Base-by-base conservation (phyloP, 2,113 vertebrate genomes). In the Gymnarchus niloticus region DNA sequence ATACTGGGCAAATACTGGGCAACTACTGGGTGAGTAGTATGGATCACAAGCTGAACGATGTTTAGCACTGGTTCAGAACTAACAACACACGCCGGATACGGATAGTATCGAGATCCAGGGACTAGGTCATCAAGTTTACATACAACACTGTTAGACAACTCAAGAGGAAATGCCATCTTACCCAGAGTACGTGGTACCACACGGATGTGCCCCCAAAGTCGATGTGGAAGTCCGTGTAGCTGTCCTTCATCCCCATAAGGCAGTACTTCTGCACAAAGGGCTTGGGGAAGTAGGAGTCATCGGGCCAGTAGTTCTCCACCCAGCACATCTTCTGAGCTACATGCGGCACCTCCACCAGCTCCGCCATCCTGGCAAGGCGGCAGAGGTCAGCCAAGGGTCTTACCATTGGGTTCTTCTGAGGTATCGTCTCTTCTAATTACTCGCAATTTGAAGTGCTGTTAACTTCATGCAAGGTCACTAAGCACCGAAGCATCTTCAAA, bases 281-380 rank as follows among this genome's bases (percentile, higher is more conserved):
- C 89, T 99, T 99, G 85, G 98, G 98, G 92, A 99, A 99, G 91
- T 97, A 96, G 82, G 98, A 99, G 90, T 99, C 98, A 54, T 99
- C 97, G 1, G 98, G 98, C 98, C 98, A 99, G 87, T 99, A 99
- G 91, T 99, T 99, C 94, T 99, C 98, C 28, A 99, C 98, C 98
- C 98, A 99, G 2, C 98, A 99, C 93, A 99, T 97, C 90, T 97
- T 98, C 94, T 95, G 96, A 86, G 97, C 97, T 90, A 99, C 96
- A 80, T 98, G 96, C 76, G 98, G 98, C 81, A 99, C 97, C 92
- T 96, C 96, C 92, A 99, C 98, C 93, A 97, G 90, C 91, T 97
- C 95, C 14, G 98, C 96, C 98, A 99, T 99, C 94, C 98, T 99
- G 92, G 86, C 88, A 88, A 59, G 25, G 44, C 1, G 8, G 19